Base-by-base conservation (phyloP, 2,888 invertebrate genomes). In the Dicycla oo region DNA sequence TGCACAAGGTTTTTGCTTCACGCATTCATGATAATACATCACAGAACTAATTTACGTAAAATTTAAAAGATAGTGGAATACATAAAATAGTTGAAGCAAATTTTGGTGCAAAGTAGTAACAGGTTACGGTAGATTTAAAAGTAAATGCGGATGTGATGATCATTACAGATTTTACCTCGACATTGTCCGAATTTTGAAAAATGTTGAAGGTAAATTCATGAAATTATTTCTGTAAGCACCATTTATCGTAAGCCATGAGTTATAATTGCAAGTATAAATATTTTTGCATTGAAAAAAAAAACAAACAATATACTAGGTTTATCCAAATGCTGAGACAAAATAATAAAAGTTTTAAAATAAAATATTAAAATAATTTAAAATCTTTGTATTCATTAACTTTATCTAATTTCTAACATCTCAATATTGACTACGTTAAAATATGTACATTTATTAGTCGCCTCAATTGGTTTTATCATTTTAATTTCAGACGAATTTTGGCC, bases 401-500 rank as follows among this genome's bases (percentile, higher is more conserved):
- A n/a, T 38, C 7, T n/a, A n/a, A 15, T 43, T n/a, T 30, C 2
- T 34, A 26, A 43, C 4, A 18, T 23, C 26, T 38, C 43, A 26
- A 45, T 45, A 18, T 45, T n/a, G 1, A 38, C n/a, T 54, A 69
- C 30, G 11, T 34, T 18, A 45, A 34, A 69, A 45, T 38, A 54
- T 34, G 15, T 40, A 40, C 26, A 58, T 70, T 58, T 40, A 49
- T 72, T 43, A 26, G 5, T 26, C 15, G 11, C 23, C 15, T 43
- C 20, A 26, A 26, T 73, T 43, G 30, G 10, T 34, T 18, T 43
- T 61, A n/a, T 43, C 34, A 51, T 45, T 38, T 15, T 10, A 51
- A 38, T 26, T 62, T 26, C 18, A 18, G 26, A 73, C n/a, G n/a
- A 61, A 4, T 73, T 60, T 72, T 34, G 30, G 15, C 11, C 3